Conservation (phyloP, 2,888 invertebrate species). For the Hemistola chrysoprasaria region DNA sequence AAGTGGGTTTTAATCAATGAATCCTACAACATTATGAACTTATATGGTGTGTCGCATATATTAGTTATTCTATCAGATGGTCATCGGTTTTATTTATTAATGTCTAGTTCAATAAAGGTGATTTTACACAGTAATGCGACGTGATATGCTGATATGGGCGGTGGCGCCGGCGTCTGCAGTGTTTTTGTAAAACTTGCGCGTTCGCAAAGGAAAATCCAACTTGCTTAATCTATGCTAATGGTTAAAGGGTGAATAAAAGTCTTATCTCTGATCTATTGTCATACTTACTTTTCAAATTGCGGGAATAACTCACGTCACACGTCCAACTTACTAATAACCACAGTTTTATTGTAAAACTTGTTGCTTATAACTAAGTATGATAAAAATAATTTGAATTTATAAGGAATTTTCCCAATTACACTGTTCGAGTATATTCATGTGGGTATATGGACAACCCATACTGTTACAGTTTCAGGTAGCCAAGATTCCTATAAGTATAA, state of each 20-base stretch:
- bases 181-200: slow-evolving; percentile 44
- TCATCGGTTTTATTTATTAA: slow-evolving; percentile 53
- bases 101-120: slow-evolving; percentile 40
- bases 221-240: slow-evolving; percentile 36
- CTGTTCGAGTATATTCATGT: too few species aligned
- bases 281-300: slow-evolving; percentile 10
- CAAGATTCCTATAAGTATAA: too few species aligned
- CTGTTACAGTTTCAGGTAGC: too few species aligned
- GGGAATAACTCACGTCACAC: slow-evolving; percentile 3
- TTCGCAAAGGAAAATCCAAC: slow-evolving; percentile 45
- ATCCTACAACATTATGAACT: too few species aligned
- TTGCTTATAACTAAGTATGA: too few species aligned
- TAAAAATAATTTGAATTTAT: too few species aligned
- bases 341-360: too few species aligned
- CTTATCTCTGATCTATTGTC: slow-evolving; percentile 20
- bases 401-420: too few species aligned
- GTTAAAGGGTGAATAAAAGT: slow-evolving; percentile 24
- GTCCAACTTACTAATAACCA: too few species aligned
- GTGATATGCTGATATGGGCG: slow-evolving; percentile 53
- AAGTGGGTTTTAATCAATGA: too few species aligned
- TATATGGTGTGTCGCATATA: too few species aligned
- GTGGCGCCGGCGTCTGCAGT: slow-evolving; percentile 29
- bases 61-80: slow-evolving; percentile 29
- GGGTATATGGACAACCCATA: too few species aligned
- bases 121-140: slow-evolving; percentile 43